Evolutionary conservation across 2,888 invertebrate species (phyloP).

Genomic region (Diarsia dahlii): DNA sequence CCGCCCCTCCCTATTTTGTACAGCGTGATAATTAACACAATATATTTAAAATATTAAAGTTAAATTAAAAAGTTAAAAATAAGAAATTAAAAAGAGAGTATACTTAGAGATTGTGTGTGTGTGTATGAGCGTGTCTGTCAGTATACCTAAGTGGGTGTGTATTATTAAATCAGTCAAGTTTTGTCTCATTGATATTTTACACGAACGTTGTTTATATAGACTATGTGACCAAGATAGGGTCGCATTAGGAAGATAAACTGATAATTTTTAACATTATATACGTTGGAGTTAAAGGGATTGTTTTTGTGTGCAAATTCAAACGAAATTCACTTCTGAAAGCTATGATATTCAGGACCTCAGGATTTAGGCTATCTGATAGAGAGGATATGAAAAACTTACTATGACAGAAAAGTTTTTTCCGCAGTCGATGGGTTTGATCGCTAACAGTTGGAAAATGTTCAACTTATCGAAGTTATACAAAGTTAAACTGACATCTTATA

Average conservation of each 20-base stretch:
- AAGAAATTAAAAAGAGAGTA: too few relatives aligned
- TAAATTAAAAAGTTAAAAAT: too few relatives aligned
- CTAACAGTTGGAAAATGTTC: neutral
- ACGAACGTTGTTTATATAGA: neutral
- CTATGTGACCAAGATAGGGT: neutral
- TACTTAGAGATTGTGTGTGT: too few relatives aligned
- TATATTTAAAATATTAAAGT: too few relatives aligned
- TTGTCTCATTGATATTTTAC: constrained; percentile 4
- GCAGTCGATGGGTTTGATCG: neutral
- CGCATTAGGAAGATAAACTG: neutral
- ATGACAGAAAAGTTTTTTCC: too few relatives aligned
- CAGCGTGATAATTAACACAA: too few relatives aligned
- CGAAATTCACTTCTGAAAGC: neutral
- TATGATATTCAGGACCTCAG: neutral
- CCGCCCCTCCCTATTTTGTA: too few relatives aligned
- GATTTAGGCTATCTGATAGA: neutral
- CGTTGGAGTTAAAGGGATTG: constrained; percentile 2
- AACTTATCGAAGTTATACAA: neutral
- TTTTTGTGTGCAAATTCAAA: neutral
- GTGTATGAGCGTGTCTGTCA: too few relatives aligned
- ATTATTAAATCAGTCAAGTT: neutral
- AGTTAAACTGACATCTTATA: constrained; percentile 12
- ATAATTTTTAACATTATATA: neutral
- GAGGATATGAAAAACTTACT: too few relatives aligned
- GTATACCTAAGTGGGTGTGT: too few relatives aligned